Evolutionary conservation across 2,888 invertebrate species (phyloP), one percentile per base, ranked within the genome.

Genomic region (Eudemis profundana): DNA sequence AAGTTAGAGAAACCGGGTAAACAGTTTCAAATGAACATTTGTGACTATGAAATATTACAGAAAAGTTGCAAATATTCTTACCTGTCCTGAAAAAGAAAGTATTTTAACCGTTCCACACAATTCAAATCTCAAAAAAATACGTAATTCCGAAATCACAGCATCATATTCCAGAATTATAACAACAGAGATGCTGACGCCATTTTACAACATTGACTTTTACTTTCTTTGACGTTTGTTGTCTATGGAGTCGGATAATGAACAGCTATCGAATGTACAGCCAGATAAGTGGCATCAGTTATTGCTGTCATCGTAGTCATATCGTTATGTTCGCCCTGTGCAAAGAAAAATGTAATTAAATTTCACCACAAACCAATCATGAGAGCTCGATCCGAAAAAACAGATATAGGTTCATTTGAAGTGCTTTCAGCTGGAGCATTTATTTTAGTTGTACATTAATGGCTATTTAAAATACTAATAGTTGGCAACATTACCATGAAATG

Each of bases 181-280:
- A 33, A 61, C 51, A 46, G 33, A 44, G 17, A 61, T 23, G 61
- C 61, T 17, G 23, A 61, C 61, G 61, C 61, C 61, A 61, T 61
- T 53, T 61, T 53, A 29, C 44, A 61, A 23, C n/a, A 12, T 51
- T 53, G 51, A 44, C 44, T 61, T 61, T 44, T 12, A 14, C 42
- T 33, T 61, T 44, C 8, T 36, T 53, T 61, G 7, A 53, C 8
- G 3, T 61, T 29, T 17, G 15, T 27, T 27, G 40, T 50, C 19
- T 61, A 51, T 61, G 33, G 33, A 27, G 27, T 27, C 4, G 3
- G 27, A 27, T 27, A 27, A 5, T 27, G n/a, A n/a, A n/a, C n/a
- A n/a, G n/a, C n/a, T n/a, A n/a, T n/a, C n/a, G n/a, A n/a, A n/a
- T n/a, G n/a, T n/a, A n/a, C 4, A 27, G 27, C 27, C 27, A 27